Evolutionary conservation across 2,888 invertebrate species (phyloP).

Genomic region (Carterocephalus palaemon): DNA sequence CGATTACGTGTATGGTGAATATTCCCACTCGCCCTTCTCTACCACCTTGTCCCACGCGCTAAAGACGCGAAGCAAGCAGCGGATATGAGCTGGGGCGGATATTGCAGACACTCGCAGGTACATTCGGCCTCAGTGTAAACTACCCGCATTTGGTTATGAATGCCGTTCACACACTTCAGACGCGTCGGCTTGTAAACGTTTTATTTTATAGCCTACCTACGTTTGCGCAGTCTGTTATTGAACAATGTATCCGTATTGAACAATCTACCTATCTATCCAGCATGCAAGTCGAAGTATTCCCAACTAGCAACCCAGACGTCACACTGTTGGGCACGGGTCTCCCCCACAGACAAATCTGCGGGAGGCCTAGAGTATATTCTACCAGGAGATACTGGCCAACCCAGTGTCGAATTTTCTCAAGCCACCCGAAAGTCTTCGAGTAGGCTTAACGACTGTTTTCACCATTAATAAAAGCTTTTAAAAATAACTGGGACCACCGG

Average conservation of each 20-base stretch:
- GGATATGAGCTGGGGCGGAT: conserved; percentile 70
- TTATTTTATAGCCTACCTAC: conserved; percentile 31
- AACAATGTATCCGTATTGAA: not conserved
- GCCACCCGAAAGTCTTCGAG: too few relatives aligned
- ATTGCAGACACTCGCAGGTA: conserved; percentile 68
- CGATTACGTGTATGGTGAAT: too few relatives aligned
- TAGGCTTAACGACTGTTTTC: too few relatives aligned
- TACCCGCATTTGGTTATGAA: conserved; percentile 65
- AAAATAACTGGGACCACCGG: too few relatives aligned
- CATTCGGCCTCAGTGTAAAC: conserved; percentile 63
- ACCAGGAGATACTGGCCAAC: too few relatives aligned
- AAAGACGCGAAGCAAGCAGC: conserved; percentile 55
- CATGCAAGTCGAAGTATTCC: not conserved
- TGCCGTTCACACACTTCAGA: conserved; percentile 43
- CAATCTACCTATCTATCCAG: too few relatives aligned
- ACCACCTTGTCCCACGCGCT: conserved; percentile 27
- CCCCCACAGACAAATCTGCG: too few relatives aligned
- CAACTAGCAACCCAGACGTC: not conserved
- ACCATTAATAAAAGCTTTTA: too few relatives aligned
- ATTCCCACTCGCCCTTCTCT: conserved; percentile 36
- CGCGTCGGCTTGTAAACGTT: conserved; percentile 32
- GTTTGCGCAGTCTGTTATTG: not conserved
- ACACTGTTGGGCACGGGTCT: too few relatives aligned
- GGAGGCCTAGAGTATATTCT: too few relatives aligned
- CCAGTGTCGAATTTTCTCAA: too few relatives aligned